A percentile compares a stretch with the other conserved stretches of the same genome.
Conservation (phyloP, 2,888 invertebrate species). For the Sisyra nigra region DNA sequence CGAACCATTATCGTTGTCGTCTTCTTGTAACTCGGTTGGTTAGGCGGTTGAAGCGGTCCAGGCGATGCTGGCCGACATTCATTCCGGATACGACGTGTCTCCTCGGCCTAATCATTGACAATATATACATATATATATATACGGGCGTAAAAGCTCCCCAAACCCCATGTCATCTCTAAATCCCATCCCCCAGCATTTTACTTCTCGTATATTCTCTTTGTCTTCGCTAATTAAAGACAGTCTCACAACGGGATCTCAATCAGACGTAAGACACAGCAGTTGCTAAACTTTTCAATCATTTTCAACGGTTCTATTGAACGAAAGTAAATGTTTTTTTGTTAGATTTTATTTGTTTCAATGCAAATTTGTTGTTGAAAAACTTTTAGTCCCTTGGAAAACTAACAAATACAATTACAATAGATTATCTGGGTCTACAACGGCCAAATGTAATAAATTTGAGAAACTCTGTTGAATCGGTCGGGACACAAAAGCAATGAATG, state of each 20-base stretch:
- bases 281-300: too few relatives aligned
- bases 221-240: constrained; percentile 27
- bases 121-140: constrained; percentile 17
- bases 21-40: not conserved
- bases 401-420: too few relatives aligned
- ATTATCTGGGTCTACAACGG: not conserved
- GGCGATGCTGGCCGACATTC: not conserved
- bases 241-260: constrained; percentile 16
- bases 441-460: not conserved
- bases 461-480: not conserved
- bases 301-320: too few relatives aligned
- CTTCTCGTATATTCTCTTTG: constrained; percentile 18
- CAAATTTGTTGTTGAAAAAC: too few relatives aligned
- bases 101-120: constrained; percentile 24
- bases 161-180: too few relatives aligned
- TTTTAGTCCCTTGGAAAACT: too few relatives aligned
- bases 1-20: not conserved
- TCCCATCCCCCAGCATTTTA: not conserved
- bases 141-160: too few relatives aligned
- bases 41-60: too few relatives aligned
- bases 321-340: too few relatives aligned
- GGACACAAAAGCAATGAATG: not conserved
- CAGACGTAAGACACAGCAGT: constrained; percentile 4
- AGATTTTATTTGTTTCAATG: too few relatives aligned
- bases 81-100: not conserved